Base-by-base conservation (phyloP, 2,113 vertebrate species). In the Phyllopteryx taeniolatus region DNA sequence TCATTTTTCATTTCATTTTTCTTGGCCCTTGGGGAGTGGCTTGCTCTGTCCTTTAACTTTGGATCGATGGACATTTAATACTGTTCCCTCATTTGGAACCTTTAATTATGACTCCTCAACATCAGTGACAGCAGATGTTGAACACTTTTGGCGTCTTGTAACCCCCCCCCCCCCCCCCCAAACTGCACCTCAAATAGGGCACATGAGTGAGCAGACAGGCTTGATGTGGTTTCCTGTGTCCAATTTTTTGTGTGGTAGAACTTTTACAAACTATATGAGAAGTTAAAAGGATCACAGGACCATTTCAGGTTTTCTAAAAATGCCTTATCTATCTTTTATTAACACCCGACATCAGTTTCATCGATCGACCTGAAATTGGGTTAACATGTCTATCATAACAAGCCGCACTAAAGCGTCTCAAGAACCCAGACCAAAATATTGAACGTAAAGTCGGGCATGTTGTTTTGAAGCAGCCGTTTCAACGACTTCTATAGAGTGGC, bases 91-190 rank as follows among this genome's bases (percentile, higher is more conserved):
- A 91, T 84, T 91, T 79, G 92, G 92, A 93, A 93, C 91, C 91
- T 92, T 92, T 93, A 93, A 94, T 93, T 94, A 93, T 91, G 90
- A 90, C 86, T 88, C 87, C 85, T 92, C 90, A 91, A 89, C 91
- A 91, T 92, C 92, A 93, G 88, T 91, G 91, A 93, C 91, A 92
- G 86, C 90, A 92, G 91, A 93, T 92, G 92, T 91, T 92, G 82
- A 89, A 86, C 92, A 91, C 89, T 90, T 91, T 89, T 87, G 62
- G 86, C 81, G 86, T 90, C 91, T 92, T 90, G 90, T 88, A 89
- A 92, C 89, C 85, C 88, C 90, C 90, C 90, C 92, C 90, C 90
- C 92, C 91, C 91, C 89, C 89, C 90, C 92, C 1, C 1, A 91
- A 91, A 89, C 87, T 91, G 90, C 91, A 92, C 90, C 90, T 91